Evolutionary conservation across 2,888 invertebrate genomes (phyloP), one percentile per base, ranked within the genome.

Genomic region (Hermaeophaga mercurialis): DNA sequence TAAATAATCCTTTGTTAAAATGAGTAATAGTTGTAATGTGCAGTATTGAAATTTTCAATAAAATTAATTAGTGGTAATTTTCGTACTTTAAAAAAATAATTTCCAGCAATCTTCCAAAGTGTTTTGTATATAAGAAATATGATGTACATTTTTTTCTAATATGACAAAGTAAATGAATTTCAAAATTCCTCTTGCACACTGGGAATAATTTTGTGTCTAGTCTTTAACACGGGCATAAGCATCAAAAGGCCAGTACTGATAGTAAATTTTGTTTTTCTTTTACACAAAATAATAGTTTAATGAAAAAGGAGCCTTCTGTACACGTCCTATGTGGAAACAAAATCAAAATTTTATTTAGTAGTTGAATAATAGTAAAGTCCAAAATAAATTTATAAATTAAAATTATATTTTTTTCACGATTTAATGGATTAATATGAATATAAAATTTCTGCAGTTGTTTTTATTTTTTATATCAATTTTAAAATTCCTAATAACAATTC

Each of bases 151-250:
- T 59, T 54, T 49, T 28, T 45, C 52, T 56, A 48, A 50, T 46
- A 46, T 31, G 47, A 36, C 47, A 54, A 59, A 48, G 46, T 52
- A 44, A 48, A 43, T 60, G 57, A 58, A 63, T 61, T 61, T 63
- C 48, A 48, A 58, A 59, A 59, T 58, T 59, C 57, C 56, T 62
- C 34, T 43, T 26, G 54, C 56, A 36, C 34, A 52, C 46, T 55
- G 46, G 33, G 14, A 7, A 38, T 18, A 38, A 18, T n/a, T 38
- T 59, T 63, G 55, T 59, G 50, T 68, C 69, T 70, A 69, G 69
- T 69, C 70, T 69, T 66, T 66, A 66, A 61, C 55, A 66, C 58
- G 67, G 68, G 70, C 70, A 67, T 69, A 62, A 64, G 46, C 57
- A 52, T 50, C 46, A 56, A 56, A 57, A 56, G 68, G 68, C 68